Evolutionary conservation across 2,888 invertebrate species (phyloP).

Genomic region (Cosmia pyralina): DNA sequence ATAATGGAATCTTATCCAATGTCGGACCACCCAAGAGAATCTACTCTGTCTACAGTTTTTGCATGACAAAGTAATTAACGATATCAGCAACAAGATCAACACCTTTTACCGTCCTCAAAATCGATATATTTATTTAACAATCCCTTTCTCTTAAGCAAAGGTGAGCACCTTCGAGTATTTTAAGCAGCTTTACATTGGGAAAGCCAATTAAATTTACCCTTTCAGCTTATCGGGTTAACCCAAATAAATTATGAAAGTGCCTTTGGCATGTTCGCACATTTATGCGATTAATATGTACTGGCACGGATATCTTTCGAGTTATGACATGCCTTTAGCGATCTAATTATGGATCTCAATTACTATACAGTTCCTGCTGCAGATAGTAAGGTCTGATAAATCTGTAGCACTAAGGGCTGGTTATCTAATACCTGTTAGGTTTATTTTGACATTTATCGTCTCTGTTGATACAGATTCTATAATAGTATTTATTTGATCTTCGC

Average conservation of each 20-base stretch:
- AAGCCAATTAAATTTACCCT: conserved; percentile 66
- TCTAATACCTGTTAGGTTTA: conserved; percentile 1
- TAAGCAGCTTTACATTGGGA: conserved; percentile 56
- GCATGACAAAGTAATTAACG: conserved; percentile 33
- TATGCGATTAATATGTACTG: conserved; percentile 39
- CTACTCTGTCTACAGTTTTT: not conserved
- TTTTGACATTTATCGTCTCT: conserved; percentile 8
- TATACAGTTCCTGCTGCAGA: conserved; percentile 39
- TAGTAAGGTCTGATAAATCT: conserved; percentile 18
- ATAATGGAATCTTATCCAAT: conserved; percentile 6
- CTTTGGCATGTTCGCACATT: conserved; percentile 48
- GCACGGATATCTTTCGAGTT: conserved; percentile 35
- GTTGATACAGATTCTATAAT: not conserved
- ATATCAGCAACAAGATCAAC: conserved; percentile 40
- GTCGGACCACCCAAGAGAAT: conserved; percentile 38
- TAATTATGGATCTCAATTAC: conserved; percentile 42
- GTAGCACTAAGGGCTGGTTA: conserved; percentile 19
- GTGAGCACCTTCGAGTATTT: conserved; percentile 56
- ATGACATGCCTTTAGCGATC: conserved; percentile 34
- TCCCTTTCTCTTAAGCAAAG: conserved; percentile 61
- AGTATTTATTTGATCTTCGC: not conserved
- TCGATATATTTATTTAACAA: conserved; percentile 47
- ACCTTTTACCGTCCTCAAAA: conserved; percentile 49
- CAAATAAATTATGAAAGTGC: conserved; percentile 64
- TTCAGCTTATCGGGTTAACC: conserved; percentile 64